Percentiles rank a stretch among this genome's conserved stretches.
Conservation (phyloP, 1,140 invertebrate genomes). For the Drosophila lacteicornis region DNA sequence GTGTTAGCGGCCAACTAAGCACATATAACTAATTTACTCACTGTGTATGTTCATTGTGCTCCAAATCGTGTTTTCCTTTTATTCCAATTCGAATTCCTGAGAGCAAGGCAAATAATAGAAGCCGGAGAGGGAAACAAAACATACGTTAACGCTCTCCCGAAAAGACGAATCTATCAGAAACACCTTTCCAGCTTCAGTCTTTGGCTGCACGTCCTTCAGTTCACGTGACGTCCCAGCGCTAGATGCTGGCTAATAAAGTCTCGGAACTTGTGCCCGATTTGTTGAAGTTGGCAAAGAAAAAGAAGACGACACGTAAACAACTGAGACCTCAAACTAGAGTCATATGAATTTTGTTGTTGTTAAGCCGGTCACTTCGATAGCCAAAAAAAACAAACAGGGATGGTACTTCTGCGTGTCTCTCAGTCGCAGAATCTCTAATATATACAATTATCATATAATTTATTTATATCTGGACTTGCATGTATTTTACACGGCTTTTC, state of each 20-base stretch:
- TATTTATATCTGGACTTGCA: too few species aligned
- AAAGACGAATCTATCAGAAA: slow-evolving; percentile 4
- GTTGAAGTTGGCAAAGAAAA: slow-evolving; percentile 13
- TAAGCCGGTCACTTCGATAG: slow-evolving; percentile 26
- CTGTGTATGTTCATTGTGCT: slow-evolving; percentile 73
- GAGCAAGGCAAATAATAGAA: slow-evolving; percentile 17
- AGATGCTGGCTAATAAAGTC: slow-evolving; percentile 8
- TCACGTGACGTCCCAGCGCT: background rate
- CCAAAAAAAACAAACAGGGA: slow-evolving; percentile 8
- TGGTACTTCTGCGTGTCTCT: slow-evolving; percentile 8
- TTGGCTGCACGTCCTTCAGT: slow-evolving; percentile 3
- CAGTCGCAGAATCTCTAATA: background rate
- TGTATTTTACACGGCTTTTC: too few species aligned
- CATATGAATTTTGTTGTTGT: slow-evolving; percentile 31
- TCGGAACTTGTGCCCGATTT: background rate
- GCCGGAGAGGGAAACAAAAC: slow-evolving; percentile 10
- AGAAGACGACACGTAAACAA: slow-evolving; percentile 71
- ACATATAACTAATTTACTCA: slow-evolving; percentile 41
- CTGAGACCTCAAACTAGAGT: slow-evolving; percentile 46
- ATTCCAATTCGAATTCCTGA: slow-evolving; percentile 7
- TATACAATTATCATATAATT: background rate
- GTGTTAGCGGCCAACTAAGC: slow-evolving; percentile 25
- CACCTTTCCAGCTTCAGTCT: slow-evolving; percentile 15
- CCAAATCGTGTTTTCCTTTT: background rate
- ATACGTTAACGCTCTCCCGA: background rate